These are phyloP conservation scores for Misgurnus mizolepis DNA, from an alignment of 2,113 vertebrate species.

Conservation along the genomic window DNA sequence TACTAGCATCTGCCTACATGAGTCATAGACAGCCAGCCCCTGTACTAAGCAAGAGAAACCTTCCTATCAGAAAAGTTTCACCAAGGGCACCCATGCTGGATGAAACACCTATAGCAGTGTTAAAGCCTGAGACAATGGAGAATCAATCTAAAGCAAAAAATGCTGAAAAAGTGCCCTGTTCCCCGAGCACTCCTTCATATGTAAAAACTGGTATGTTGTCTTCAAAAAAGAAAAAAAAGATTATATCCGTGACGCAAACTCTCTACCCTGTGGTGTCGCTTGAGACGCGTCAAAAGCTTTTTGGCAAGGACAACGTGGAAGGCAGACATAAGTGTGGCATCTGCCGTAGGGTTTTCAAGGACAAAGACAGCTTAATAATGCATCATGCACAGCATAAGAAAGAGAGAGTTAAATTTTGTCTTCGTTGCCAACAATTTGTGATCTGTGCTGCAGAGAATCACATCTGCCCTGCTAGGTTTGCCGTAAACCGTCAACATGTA, in stretches of 20 bases:
- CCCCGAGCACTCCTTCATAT: constrained; percentile 63
- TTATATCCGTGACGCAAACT: constrained; percentile 69
- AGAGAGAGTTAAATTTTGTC: constrained; percentile 75
- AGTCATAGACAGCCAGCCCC: constrained; percentile 48
- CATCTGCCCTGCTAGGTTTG: constrained; percentile 57
- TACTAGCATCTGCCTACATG: constrained; percentile 73
- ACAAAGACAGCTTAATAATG: constrained; percentile 69
- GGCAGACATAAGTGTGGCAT: constrained; percentile 73
- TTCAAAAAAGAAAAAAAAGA: constrained; percentile 31
- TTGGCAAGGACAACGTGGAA: constrained; percentile 54
- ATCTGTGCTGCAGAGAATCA: constrained; percentile 69
- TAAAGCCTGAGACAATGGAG: constrained; percentile 55
- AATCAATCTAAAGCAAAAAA: constrained; percentile 63
- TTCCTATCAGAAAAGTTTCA: constrained; percentile 63
- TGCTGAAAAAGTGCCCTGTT: constrained; percentile 57
- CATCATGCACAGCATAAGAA: constrained; percentile 78
- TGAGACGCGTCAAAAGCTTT: constrained; percentile 75
- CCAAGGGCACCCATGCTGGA: constrained; percentile 60
- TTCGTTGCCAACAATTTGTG: constrained; percentile 70
- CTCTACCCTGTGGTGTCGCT: constrained; percentile 78
- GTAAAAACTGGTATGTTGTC: constrained; percentile 53
- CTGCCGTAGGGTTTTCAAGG: constrained; percentile 72
- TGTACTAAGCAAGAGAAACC: constrained; percentile 23
- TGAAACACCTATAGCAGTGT: constrained; percentile 16
- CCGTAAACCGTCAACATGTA: constrained; percentile 25